Evolutionary conservation across 2,113 vertebrate species (phyloP).

Genomic region (Theristicus caerulescens): DNA sequence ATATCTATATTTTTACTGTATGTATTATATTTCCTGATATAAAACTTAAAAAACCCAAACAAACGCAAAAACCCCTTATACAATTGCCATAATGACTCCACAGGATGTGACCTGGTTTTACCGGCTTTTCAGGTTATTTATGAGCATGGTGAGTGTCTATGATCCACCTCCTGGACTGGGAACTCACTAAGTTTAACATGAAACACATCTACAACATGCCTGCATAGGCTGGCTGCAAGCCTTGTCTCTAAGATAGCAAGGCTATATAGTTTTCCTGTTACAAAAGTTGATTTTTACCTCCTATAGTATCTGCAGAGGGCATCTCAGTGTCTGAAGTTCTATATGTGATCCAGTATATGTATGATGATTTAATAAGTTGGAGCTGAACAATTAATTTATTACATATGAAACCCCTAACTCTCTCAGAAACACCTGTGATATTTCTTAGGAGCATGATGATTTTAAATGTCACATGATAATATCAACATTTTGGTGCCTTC

Average conservation of each 20-base stretch:
- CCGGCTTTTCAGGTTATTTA: background rate
- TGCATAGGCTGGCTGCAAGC: background rate
- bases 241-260: background rate
- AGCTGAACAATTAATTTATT: background rate
- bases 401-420: background rate
- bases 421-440: background rate
- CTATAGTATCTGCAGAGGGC: background rate
- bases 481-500: background rate
- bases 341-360: background rate
- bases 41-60: background rate
- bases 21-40: background rate
- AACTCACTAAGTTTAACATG: accelerated
- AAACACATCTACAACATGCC: accelerated
- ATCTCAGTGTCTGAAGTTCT: background rate
- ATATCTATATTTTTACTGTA: background rate
- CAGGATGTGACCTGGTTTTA: background rate
- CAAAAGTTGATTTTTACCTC: background rate
- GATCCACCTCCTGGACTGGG: background rate
- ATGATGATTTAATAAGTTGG: background rate
- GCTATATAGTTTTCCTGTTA: background rate
- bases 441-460: background rate
- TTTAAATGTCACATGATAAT: background rate
- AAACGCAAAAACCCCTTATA: background rate
- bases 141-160: background rate
- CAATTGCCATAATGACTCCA: background rate